Conservation (phyloP, 1,140 invertebrate species). For the Latrodectus geometricus region DNA sequence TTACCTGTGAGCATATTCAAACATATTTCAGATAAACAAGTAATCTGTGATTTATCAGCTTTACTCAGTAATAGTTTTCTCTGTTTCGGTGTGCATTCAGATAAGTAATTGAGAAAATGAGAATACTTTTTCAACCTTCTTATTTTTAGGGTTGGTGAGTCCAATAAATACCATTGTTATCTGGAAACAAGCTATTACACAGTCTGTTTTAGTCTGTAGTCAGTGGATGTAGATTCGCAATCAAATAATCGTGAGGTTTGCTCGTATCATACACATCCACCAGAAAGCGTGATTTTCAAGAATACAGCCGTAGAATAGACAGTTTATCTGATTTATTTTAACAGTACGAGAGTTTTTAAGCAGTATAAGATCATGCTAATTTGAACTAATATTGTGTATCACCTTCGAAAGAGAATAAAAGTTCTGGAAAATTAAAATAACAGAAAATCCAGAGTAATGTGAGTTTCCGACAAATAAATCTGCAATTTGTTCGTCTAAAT, state of each 20-base stretch:
- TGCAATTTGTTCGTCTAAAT: slow-evolving; percentile 21
- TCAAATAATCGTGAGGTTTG: slow-evolving; percentile 31
- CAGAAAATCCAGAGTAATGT: slow-evolving; percentile 23
- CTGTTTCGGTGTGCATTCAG: too few relatives aligned
- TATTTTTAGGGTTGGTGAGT: too few relatives aligned
- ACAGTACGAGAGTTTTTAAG: slow-evolving; percentile 43
- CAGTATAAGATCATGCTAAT: slow-evolving; percentile 40
- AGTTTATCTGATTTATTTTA: slow-evolving; percentile 42
- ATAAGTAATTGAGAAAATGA: too few relatives aligned
- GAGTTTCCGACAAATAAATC: slow-evolving; percentile 34
- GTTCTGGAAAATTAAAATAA: slow-evolving; percentile 51
- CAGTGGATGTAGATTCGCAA: too few relatives aligned
- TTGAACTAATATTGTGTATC: slow-evolving; percentile 35
- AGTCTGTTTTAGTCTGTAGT: too few relatives aligned
- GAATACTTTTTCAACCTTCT: too few relatives aligned
- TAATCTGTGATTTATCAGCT: too few relatives aligned
- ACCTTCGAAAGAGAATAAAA: slow-evolving; percentile 13
- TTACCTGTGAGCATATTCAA: too few relatives aligned
- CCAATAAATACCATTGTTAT: too few relatives aligned
- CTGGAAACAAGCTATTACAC: too few relatives aligned
- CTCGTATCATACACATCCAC: slow-evolving; percentile 19
- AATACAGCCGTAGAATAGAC: slow-evolving; percentile 19
- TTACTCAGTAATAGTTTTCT: too few relatives aligned
- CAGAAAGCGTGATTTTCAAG: slow-evolving; percentile 6
- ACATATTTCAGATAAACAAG: too few relatives aligned